These are phyloP conservation scores for Pseudomyrmex sp. DNA, from an alignment of 1,140 invertebrate genomes.

Conservation along the genomic window DNA sequence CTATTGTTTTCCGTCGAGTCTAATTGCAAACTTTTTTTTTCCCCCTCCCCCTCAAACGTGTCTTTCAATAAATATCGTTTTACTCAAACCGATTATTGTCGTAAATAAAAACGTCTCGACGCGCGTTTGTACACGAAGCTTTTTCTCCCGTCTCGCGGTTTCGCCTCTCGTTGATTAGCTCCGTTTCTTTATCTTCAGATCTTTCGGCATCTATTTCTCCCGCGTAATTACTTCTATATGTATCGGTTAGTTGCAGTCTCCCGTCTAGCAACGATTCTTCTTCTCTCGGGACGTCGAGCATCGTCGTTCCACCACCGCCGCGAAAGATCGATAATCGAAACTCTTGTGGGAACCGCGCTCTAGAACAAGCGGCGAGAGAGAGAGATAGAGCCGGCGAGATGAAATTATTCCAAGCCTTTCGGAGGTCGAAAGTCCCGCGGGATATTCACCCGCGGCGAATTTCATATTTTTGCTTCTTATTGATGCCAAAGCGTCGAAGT, in stretches of 20 bases:
- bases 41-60: not conserved
- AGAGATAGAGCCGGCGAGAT: conserved; percentile 6
- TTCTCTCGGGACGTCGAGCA: conserved; percentile 42
- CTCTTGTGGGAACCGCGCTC: conserved; percentile 28
- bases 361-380: conserved; percentile 35
- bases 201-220: conserved; percentile 29
- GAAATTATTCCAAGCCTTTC: conserved; percentile 62
- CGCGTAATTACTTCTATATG: conserved; percentile 25
- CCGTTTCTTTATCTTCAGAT: conserved; percentile 30
- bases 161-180: conserved; percentile 10
- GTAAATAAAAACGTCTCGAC: too few species aligned
- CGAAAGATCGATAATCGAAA: conserved; percentile 39
- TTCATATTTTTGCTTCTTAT: conserved; percentile 68
- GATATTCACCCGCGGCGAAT: conserved; percentile 57
- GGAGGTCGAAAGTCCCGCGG: conserved; percentile 62
- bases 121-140: not conserved
- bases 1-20: not conserved
- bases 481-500: conserved; percentile 53
- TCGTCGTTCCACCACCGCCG: conserved; percentile 44
- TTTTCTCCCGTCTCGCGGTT: not conserved
- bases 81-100: conserved; percentile 10
- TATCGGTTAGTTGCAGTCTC: conserved; percentile 55
- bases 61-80: not conserved
- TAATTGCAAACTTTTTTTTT: conserved; percentile 23
- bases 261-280: conserved; percentile 47